Percentiles rank a stretch among this genome's conserved stretches.
These are phyloP conservation scores for Drosophila elegans DNA, from an alignment of 1,140 invertebrate genomes.

Conservation along the genomic window DNA sequence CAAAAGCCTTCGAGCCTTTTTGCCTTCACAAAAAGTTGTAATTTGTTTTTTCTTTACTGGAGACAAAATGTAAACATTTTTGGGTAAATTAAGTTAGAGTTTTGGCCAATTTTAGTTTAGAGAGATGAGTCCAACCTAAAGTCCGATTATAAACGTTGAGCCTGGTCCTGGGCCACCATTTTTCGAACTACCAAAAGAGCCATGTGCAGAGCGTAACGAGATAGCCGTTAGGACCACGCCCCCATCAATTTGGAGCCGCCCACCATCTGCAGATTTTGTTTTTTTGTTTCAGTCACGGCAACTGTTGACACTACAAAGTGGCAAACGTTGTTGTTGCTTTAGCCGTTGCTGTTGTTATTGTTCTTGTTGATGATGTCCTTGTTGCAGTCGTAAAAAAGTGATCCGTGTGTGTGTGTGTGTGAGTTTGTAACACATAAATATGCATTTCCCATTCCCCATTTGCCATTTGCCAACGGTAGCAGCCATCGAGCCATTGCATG, in stretches of 20 bases:
- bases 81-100: constrained; percentile 21
- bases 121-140: not conserved
- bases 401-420: constrained; percentile 9
- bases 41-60: not conserved
- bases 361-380: constrained; percentile 53
- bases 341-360: too few relatives aligned
- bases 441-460: too few relatives aligned
- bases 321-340: constrained; percentile 52
- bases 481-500: constrained; percentile 53
- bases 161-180: constrained; percentile 7
- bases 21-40: not conserved
- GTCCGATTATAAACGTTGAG: constrained; percentile 2
- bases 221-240: constrained; percentile 14
- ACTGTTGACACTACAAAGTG: constrained; percentile 78
- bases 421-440: constrained; percentile 58
- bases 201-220: constrained; percentile 29
- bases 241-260: not conserved
- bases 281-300: constrained; percentile 40
- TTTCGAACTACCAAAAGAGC: constrained; percentile 10
- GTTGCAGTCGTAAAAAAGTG: constrained; percentile 51
- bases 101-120: not conserved
- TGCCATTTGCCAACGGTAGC: constrained; percentile 45
- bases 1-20: not conserved
- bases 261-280: not conserved
- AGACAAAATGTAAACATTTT: constrained; percentile 9